These are phyloP conservation scores for Orchestia grillus DNA, from an alignment of 1,140 invertebrate genomes.

Conservation along the genomic window DNA sequence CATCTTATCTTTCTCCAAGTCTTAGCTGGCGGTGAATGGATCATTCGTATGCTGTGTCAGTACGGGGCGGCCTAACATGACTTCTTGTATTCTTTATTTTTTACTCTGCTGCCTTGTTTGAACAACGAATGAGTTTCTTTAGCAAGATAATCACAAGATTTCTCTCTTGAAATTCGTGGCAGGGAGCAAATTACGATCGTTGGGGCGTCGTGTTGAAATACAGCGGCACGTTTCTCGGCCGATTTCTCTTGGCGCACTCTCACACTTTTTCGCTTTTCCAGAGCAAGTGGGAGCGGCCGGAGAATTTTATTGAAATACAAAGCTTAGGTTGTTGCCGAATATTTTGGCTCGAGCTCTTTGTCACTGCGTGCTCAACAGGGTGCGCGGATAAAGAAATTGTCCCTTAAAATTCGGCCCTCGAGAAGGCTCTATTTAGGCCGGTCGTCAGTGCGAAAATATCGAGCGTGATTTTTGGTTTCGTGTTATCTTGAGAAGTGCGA, in stretches of 20 bases:
- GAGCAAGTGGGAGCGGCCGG: neutral
- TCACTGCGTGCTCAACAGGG: conserved; percentile 41
- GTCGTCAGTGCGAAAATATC: conserved; percentile 35
- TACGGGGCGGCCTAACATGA: neutral
- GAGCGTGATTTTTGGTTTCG: neutral
- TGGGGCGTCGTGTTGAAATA: conserved; percentile 46
- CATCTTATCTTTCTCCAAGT: neutral
- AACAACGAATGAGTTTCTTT: conserved; percentile 22
- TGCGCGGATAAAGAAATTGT: conserved; percentile 50
- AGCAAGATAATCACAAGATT: conserved; percentile 39
- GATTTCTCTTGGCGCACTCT: conserved; percentile 41
- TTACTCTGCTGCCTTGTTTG: neutral
- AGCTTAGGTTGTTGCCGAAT: conserved; percentile 44
- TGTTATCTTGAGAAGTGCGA: neutral
- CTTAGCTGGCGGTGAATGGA: neutral
- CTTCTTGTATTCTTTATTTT: neutral
- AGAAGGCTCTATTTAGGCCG: conserved; percentile 24
- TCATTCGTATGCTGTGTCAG: neutral
- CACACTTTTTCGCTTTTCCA: neutral
- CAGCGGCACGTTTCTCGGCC: conserved; percentile 45
- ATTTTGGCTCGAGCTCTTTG: conserved; percentile 42
- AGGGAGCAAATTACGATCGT: conserved; percentile 54
- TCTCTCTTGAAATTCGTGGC: conserved; percentile 38
- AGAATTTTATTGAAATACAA: conserved; percentile 54
- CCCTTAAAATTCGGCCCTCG: neutral